Percentiles rank a stretch among this genome's conserved stretches.
These are phyloP conservation scores for Clavelina lepadiformis DNA, from an alignment of 23 tunicate species.

Conservation along the genomic window DNA sequence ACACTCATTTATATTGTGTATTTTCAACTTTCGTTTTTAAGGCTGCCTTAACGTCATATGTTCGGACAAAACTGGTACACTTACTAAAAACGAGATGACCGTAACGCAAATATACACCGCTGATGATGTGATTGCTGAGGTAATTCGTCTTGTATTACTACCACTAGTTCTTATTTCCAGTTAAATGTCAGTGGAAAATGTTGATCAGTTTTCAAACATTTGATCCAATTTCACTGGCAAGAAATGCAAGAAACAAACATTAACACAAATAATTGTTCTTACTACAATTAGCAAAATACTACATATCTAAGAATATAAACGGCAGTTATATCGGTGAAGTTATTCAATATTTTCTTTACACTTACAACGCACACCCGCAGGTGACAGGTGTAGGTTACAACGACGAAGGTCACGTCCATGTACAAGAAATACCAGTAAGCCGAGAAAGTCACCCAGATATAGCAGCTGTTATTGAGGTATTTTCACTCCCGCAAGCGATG, in stretches of 20 bases:
- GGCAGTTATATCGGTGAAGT: too few relatives aligned
- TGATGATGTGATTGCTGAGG: constrained; percentile 55
- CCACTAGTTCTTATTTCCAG: neutral
- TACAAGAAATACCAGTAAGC: constrained; percentile 24
- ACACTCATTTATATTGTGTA: too few relatives aligned
- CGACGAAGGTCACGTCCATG: constrained; percentile 44
- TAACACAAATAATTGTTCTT: too few relatives aligned
- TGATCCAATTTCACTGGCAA: neutral
- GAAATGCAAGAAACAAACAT: too few relatives aligned
- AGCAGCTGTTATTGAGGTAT: constrained; percentile 57
- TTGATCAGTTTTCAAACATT: neutral
- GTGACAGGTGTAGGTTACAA: constrained; percentile 93
- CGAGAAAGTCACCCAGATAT: constrained; percentile 36
- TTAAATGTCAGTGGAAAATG: neutral
- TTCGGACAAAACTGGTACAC: constrained; percentile 98
- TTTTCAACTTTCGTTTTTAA: too few relatives aligned
- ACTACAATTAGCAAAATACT: too few relatives aligned
- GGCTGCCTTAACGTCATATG: constrained; percentile 98
- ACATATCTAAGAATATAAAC: too few relatives aligned
- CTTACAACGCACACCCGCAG: too few relatives aligned
- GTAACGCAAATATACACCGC: constrained; percentile 83
- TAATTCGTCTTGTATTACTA: constrained; percentile 5
- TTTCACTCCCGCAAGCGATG: too few relatives aligned
- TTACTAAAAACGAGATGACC: constrained; percentile 97
- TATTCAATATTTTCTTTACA: too few relatives aligned